Evolutionary conservation across 2,888 invertebrate genomes (phyloP).

Genomic region (Ophonus ardosiacus): DNA sequence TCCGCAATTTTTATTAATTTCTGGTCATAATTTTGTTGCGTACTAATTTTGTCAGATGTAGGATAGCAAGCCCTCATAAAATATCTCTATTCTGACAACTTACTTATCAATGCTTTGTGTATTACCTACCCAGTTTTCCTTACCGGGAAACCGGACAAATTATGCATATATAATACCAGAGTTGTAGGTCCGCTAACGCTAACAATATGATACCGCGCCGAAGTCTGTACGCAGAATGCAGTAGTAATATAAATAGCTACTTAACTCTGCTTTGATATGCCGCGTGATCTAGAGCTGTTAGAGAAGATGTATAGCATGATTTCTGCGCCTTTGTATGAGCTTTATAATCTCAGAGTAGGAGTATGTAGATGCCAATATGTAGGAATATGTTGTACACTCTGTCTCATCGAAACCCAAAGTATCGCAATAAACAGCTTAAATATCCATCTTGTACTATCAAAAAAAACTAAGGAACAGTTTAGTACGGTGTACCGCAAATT

Average conservation of each 20-base stretch:
- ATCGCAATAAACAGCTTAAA: no score
- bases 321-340: background rate
- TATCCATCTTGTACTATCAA: no score
- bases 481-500: no score
- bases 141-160: conserved; percentile 43
- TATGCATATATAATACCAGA: conserved; percentile 48
- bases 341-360: background rate
- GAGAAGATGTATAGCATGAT: conserved; percentile 7
- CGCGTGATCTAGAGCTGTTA: conserved; percentile 46
- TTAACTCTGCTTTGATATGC: conserved; percentile 54
- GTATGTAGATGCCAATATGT: background rate
- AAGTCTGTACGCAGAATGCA: conserved; percentile 26
- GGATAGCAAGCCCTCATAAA: background rate
- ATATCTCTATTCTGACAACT: conserved; percentile 7
- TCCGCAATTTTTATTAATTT: background rate
- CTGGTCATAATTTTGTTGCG: background rate
- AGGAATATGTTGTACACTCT: background rate
- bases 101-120: conserved; percentile 39
- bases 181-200: conserved; percentile 3
- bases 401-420: no score
- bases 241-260: conserved; percentile 53
- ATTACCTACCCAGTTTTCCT: conserved; percentile 39
- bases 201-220: background rate
- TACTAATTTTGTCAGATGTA: background rate
- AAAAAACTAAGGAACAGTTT: no score